Percentiles rank a stretch among this genome's conserved stretches.
phyloP scores from a whole-genome alignment of 2,113 vertebrate species.

The Talpa occidentalis region DNA sequence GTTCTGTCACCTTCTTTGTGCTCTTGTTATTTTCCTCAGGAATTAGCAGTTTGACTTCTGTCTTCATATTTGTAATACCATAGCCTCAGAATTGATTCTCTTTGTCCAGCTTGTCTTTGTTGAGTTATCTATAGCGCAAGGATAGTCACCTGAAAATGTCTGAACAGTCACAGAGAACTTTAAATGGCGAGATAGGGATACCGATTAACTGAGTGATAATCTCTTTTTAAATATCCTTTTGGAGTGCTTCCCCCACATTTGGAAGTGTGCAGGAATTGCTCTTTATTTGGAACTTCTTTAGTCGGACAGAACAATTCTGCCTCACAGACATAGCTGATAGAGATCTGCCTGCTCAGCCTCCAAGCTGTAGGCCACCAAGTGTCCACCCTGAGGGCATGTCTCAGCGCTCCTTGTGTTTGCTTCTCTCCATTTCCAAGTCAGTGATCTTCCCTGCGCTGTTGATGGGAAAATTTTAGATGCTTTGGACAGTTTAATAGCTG shows the following conservation, averaged over 20 bases:
- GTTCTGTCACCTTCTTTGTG: constrained; percentile 26
- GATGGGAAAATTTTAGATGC: constrained; percentile 14
- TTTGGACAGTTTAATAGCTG: constrained; percentile 51
- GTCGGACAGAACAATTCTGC: background rate
- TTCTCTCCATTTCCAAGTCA: background rate
- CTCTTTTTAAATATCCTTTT: background rate
- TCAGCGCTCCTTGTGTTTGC: background rate
- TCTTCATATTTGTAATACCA: background rate
- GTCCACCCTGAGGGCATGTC: background rate
- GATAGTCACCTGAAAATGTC: background rate
- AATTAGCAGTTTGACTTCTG: background rate
- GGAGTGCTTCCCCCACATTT: background rate
- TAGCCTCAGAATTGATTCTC: background rate
- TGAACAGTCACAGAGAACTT: background rate
- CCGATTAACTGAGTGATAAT: background rate
- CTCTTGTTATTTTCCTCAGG: background rate
- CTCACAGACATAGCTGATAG: background rate
- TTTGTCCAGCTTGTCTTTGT: background rate
- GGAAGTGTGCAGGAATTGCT: background rate
- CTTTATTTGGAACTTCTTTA: background rate
- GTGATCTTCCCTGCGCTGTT: constrained; percentile 16
- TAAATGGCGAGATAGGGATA: background rate
- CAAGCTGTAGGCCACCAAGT: background rate
- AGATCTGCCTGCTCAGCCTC: background rate
- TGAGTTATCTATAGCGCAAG: background rate